Conservation (phyloP, 2,113 vertebrate genomes). For the Etheostoma cragini region DNA sequence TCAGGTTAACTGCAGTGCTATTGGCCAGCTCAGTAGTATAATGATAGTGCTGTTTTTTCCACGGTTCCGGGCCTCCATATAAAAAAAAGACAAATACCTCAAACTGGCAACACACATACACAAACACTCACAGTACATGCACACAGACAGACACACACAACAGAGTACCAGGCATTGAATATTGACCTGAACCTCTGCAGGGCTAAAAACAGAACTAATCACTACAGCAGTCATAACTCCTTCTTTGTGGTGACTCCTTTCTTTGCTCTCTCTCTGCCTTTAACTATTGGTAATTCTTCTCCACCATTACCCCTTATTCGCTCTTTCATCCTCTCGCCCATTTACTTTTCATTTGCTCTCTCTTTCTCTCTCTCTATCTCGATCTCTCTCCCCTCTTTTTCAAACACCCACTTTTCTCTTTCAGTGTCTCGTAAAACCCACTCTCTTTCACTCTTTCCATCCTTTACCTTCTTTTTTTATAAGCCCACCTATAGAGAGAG, state of each 20-base stretch:
- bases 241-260: slow-evolving; percentile 68
- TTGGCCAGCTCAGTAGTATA: slow-evolving; percentile 71
- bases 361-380: not conserved
- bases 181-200: slow-evolving; percentile 77
- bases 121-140: slow-evolving; percentile 24
- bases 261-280: slow-evolving; percentile 50
- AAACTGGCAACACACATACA: slow-evolving; percentile 17
- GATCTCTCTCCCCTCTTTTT: not conserved
- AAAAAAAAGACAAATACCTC: slow-evolving; percentile 52
- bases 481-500: not conserved
- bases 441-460: slow-evolving; percentile 30
- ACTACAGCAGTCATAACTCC: slow-evolving; percentile 75
- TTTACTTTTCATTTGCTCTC: slow-evolving; percentile 64
- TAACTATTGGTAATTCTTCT: slow-evolving; percentile 69
- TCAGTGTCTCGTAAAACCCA: slow-evolving; percentile 51
- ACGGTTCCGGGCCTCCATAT: slow-evolving; percentile 48
- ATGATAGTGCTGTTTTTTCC: slow-evolving; percentile 74
- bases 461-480: slow-evolving; percentile 7
- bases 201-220: slow-evolving; percentile 84
- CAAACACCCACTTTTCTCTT: not conserved
- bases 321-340: slow-evolving; percentile 55
- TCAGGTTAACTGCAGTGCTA: slow-evolving; percentile 80
- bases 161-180: slow-evolving; percentile 68
- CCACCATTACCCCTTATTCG: slow-evolving; percentile 72
- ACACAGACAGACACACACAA: slow-evolving; percentile 15